Evolutionary conservation across 2,113 vertebrate genomes (phyloP).

Genomic region (Crotalus horridus): DNA sequence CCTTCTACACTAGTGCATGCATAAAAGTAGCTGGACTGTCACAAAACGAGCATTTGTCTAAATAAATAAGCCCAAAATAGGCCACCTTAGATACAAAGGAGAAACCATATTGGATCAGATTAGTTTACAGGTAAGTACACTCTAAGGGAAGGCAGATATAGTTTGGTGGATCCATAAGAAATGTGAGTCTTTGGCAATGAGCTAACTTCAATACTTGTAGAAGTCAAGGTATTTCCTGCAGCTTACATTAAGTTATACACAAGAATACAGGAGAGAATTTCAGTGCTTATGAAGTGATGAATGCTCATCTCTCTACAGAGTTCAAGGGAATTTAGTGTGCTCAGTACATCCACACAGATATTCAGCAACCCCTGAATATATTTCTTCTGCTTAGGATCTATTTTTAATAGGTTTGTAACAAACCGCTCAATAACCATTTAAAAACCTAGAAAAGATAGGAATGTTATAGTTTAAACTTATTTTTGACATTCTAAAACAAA

Average conservation of each 20-base stretch:
- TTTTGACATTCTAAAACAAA: neutral
- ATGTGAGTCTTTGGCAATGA: conserved; percentile 27
- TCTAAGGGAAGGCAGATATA: neutral
- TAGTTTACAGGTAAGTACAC: rapidly evolving
- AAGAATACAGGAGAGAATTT: conserved; percentile 38
- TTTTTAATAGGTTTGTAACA: conserved; percentile 30
- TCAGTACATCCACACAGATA: conserved; percentile 24
- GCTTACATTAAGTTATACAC: conserved; percentile 37
- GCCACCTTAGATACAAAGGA: neutral
- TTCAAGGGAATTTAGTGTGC: conserved; percentile 27
- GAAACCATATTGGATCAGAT: neutral
- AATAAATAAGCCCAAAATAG: neutral
- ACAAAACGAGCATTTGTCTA: neutral
- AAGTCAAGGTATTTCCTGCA: conserved; percentile 55
- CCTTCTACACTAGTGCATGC: rapidly evolving
- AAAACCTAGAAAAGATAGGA: neutral
- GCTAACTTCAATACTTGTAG: conserved; percentile 57
- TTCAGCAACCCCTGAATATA: conserved; percentile 17
- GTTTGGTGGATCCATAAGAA: conserved; percentile 16
- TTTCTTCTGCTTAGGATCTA: conserved; percentile 19
- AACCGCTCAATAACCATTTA: neutral
- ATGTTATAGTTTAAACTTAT: conserved; percentile 6
- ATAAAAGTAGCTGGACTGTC: neutral
- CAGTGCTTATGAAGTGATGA: conserved; percentile 37
- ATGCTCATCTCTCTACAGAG: conserved; percentile 42